Conservation (phyloP, 2,113 vertebrate species). For the Pangasianodon hypophthalmus region DNA sequence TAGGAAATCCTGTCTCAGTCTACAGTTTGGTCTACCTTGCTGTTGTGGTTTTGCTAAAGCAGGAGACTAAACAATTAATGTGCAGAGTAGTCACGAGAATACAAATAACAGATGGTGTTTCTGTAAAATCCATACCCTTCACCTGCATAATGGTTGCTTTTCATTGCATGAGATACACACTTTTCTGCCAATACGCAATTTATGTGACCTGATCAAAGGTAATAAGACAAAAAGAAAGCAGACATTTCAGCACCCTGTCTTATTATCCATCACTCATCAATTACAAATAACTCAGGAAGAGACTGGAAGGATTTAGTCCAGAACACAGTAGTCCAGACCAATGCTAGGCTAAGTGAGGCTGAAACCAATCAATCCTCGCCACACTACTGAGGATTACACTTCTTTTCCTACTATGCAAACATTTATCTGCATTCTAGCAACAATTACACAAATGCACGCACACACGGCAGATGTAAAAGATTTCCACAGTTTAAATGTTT, state of each 20-base stretch:
- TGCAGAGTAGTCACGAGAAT: slow-evolving; percentile 1
- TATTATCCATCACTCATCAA: not conserved
- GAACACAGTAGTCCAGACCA: slow-evolving; percentile 10
- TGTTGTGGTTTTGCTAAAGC: slow-evolving; percentile 16
- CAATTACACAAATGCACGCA: not conserved
- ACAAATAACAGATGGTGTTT: slow-evolving; percentile 16
- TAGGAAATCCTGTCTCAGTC: slow-evolving; percentile 6
- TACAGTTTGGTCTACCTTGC: not conserved
- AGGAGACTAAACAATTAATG: slow-evolving; percentile 22
- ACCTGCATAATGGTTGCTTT: not conserved
- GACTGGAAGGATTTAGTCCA: slow-evolving; percentile 26
- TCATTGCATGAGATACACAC: not conserved
- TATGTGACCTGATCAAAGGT: not conserved
- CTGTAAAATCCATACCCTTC: not conserved
- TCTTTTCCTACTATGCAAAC: not conserved
- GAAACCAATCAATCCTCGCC: not conserved
- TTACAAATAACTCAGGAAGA: slow-evolving; percentile 21
- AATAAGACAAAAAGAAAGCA: not conserved
- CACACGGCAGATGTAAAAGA: not conserved
- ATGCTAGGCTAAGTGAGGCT: not conserved
- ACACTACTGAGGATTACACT: not conserved
- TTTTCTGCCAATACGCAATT: not conserved
- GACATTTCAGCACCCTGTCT: not conserved
- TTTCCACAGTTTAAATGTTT: not conserved
- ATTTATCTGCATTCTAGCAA: not conserved